Percentiles rank a stretch among this genome's conserved stretches.
Conservation (phyloP, 2,797 vertebrate genomes). For the Vireo griseus region DNA sequence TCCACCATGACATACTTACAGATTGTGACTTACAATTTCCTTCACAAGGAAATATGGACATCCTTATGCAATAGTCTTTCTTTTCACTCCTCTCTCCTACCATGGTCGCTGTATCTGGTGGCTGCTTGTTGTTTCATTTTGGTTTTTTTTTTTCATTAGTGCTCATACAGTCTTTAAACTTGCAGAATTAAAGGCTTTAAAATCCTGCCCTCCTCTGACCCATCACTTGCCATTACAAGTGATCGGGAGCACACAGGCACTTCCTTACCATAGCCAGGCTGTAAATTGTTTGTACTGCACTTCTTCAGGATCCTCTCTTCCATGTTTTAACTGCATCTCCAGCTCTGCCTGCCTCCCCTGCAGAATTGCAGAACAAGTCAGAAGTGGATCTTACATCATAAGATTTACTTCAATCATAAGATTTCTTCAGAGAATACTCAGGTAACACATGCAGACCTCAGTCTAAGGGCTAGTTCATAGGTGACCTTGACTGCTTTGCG, state of each 20-base stretch:
- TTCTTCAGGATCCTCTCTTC: conserved; percentile 83
- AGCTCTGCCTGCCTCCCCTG: conserved; percentile 90
- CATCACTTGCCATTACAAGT: background rate
- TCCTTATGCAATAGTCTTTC: background rate
- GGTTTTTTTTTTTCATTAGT: background rate
- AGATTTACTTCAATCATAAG: background rate
- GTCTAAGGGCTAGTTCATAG: background rate
- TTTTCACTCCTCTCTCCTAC: background rate
- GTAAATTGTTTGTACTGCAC: conserved; percentile 87
- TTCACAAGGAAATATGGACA: background rate
- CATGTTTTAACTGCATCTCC: conserved; percentile 88
- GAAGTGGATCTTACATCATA: background rate
- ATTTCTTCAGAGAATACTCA: conserved; percentile 7
- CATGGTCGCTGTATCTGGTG: background rate
- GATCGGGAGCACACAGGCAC: background rate
- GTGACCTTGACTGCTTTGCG: background rate
- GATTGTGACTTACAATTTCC: background rate
- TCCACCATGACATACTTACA: background rate
- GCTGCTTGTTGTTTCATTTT: background rate
- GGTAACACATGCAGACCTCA: background rate
- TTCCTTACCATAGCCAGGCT: conserved; percentile 92
- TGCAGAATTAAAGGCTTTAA: background rate
- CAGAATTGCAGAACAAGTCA: conserved; percentile 44
- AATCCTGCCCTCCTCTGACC: background rate
- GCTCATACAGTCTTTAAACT: background rate